These are phyloP conservation scores for Geococcyx californianus DNA, from an alignment of 2,113 vertebrate species.

Conservation along the genomic window DNA sequence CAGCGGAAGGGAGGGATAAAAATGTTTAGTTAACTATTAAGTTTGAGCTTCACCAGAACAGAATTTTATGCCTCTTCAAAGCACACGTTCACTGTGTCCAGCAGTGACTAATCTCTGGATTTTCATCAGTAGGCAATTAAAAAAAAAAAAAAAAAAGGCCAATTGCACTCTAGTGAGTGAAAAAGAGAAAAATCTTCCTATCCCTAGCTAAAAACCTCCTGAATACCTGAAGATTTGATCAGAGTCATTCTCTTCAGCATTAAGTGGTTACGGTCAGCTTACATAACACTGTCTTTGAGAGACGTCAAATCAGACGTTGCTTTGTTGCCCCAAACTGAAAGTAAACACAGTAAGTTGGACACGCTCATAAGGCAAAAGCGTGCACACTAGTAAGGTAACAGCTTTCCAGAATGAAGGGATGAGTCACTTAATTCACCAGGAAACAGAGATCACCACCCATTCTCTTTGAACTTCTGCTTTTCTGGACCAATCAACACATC, in stretches of 20 bases:
- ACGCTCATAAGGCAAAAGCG: not conserved
- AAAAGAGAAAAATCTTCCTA: not conserved
- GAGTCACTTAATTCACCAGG: not conserved
- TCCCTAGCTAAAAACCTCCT: not conserved
- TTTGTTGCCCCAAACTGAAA: not conserved
- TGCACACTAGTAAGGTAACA: not conserved
- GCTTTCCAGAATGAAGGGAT: not conserved
- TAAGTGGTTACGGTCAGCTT: not conserved
- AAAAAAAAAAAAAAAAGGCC: not conserved
- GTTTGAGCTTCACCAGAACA: not conserved
- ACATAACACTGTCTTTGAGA: not conserved
- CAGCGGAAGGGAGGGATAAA: not conserved
- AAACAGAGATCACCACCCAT: not conserved
- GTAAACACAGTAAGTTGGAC: not conserved
- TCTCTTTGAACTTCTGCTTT: not conserved
- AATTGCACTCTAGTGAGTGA: not conserved
- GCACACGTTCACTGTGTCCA: not conserved
- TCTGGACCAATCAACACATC: not conserved
- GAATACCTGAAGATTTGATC: not conserved
- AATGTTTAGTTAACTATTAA: not conserved
- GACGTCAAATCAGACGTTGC: not conserved
- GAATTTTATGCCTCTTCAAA: not conserved
- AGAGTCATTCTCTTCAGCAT: not conserved
- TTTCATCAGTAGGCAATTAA: not conserved
- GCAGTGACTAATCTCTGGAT: not conserved